phyloP scores from a whole-genome alignment of 2,113 vertebrate species.

The Tragelaphus scriptus region DNA sequence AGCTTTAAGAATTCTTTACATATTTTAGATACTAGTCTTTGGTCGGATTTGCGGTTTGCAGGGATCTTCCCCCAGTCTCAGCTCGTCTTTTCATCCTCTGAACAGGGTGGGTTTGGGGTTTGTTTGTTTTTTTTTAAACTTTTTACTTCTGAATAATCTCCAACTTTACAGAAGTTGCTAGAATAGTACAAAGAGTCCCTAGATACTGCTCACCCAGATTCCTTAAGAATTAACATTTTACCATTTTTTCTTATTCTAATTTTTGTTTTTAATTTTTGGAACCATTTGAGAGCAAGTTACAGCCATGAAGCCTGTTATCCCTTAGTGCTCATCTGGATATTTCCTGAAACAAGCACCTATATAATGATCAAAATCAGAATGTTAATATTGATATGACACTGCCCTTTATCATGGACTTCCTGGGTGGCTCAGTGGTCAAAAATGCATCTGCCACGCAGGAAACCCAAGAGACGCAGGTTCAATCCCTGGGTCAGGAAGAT shows the following conservation, averaged over 20 bases:
- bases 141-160: not conserved
- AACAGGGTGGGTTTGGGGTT: not conserved
- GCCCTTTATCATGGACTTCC: not conserved
- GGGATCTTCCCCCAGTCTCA: rapidly evolving
- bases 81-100: not conserved
- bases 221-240: not conserved
- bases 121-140: not conserved
- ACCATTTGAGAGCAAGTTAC: not conserved
- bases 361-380: not conserved
- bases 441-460: not conserved
- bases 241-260: not conserved
- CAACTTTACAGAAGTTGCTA: not conserved
- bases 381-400: rapidly evolving
- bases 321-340: rapidly evolving
- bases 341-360: not conserved
- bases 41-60: not conserved
- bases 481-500: not conserved
- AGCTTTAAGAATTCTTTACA: not conserved
- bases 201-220: too few species aligned
- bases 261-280: not conserved
- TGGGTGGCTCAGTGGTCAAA: not conserved
- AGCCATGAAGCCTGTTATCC: rapidly evolving
- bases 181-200: not conserved
- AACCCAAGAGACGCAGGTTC: not conserved
- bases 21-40: not conserved